Evolutionary conservation across 2,113 vertebrate species (phyloP).

Genomic region (Tachysurus fulvidraco): DNA sequence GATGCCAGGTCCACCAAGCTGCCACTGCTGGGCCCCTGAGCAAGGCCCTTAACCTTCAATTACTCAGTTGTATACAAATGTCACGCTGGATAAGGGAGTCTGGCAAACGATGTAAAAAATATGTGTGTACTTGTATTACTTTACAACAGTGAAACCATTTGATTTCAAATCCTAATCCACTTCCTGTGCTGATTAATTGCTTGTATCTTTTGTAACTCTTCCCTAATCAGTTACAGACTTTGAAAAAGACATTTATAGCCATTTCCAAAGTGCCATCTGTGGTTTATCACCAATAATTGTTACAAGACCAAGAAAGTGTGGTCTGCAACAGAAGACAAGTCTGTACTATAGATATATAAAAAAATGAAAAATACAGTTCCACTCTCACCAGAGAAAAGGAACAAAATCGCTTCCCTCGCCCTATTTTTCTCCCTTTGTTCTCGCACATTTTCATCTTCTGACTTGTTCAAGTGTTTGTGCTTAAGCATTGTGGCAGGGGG

Average conservation of each 20-base stretch:
- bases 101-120: too few species aligned
- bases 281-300: conserved; percentile 16
- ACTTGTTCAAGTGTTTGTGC: conserved; percentile 63
- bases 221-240: conserved; percentile 22
- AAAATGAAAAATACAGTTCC: conserved; percentile 29
- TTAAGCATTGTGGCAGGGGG: conserved; percentile 47
- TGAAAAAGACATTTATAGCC: conserved; percentile 23
- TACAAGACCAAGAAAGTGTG: background rate
- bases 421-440: conserved; percentile 46
- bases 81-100: too few species aligned
- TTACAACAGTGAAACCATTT: background rate
- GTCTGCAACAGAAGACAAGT: conserved; percentile 9
- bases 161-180: background rate
- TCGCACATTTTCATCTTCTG: conserved; percentile 43
- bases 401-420: conserved; percentile 35
- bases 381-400: conserved; percentile 26
- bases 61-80: too few species aligned
- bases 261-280: conserved; percentile 7
- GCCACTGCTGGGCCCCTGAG: too few species aligned
- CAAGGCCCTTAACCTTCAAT: too few species aligned
- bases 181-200: background rate
- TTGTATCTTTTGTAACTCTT: conserved; percentile 10
- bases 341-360: conserved; percentile 28
- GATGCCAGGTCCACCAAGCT: too few species aligned
- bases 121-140: background rate